Conservation (phyloP, 1,140 invertebrate species). For the Sycophila sp. region DNA sequence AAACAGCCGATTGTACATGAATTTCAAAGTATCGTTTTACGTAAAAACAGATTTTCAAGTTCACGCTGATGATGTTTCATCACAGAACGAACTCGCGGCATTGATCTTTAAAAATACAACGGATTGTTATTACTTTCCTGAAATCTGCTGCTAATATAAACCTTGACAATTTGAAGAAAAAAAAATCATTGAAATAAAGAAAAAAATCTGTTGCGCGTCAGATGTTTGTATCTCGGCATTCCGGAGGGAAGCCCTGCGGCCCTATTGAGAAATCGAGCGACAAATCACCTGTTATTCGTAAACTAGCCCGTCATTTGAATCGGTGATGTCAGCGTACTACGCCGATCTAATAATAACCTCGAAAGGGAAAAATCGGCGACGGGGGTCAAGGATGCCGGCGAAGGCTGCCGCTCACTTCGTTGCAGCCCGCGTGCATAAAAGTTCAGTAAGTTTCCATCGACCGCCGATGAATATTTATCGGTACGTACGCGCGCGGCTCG, state of each 20-base stretch:
- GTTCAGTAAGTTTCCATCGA: constrained; percentile 9
- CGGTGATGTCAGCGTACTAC: background rate
- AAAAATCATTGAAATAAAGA: too few relatives aligned
- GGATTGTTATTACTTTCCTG: too few relatives aligned
- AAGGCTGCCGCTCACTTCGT: constrained; percentile 18
- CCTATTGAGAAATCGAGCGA: too few relatives aligned
- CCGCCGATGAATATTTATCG: constrained; percentile 45
- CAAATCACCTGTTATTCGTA: too few relatives aligned
- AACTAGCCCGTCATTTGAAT: too few relatives aligned
- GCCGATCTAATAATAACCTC: background rate
- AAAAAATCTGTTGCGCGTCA: too few relatives aligned
- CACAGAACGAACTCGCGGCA: background rate
- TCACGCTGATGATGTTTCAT: background rate
- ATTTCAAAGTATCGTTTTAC: too few relatives aligned
- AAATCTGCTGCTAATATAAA: too few relatives aligned
- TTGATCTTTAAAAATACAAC: background rate
- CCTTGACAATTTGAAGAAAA: too few relatives aligned
- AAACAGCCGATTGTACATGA: too few relatives aligned
- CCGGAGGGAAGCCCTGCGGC: too few relatives aligned
- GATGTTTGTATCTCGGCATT: too few relatives aligned
- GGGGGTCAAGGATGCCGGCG: constrained; percentile 12
- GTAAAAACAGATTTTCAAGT: background rate
- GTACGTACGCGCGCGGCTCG: constrained; percentile 38
- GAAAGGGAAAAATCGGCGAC: background rate
- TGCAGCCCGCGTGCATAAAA: background rate